Percentiles rank a stretch among this genome's conserved stretches.
These are phyloP conservation scores for Sebastes paucispinis DNA, from an alignment of 2,797 vertebrate genomes.

Conservation along the genomic window DNA sequence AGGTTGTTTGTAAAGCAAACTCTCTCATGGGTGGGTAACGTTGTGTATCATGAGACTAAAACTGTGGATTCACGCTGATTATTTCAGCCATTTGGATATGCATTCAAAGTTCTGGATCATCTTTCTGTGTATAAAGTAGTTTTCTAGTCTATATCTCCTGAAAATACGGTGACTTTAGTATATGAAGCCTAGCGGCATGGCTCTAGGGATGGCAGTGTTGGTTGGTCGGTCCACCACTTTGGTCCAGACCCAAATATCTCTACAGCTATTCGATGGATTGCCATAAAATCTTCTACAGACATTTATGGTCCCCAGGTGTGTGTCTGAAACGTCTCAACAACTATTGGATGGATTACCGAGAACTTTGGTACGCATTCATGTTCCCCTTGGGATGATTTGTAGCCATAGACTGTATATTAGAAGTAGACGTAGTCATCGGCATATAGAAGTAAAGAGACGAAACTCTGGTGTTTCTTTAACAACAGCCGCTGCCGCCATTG, in stretches of 20 bases:
- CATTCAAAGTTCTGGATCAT: background rate
- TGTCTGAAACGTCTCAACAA: background rate
- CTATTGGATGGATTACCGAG: background rate
- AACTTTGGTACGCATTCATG: background rate
- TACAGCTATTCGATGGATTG: background rate
- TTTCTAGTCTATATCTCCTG: background rate
- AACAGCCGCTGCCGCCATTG: accelerated
- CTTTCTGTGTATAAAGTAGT: background rate
- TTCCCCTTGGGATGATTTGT: too few species aligned
- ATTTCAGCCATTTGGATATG: background rate
- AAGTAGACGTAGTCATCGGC: too few species aligned
- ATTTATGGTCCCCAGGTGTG: background rate
- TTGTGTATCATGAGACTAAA: slow-evolving; percentile 4
- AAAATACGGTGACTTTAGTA: background rate
- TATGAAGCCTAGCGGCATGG: background rate
- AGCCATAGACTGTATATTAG: too few species aligned
- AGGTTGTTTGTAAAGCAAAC: slow-evolving; percentile 40
- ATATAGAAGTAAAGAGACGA: too few species aligned
- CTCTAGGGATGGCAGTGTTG: background rate
- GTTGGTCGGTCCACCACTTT: background rate
- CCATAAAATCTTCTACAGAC: background rate
- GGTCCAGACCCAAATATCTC: background rate
- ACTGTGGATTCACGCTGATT: background rate
- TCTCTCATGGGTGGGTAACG: slow-evolving; percentile 17
- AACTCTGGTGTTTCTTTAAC: too few species aligned